Percentiles rank a stretch among this genome's conserved stretches.
phyloP scores from a whole-genome alignment of 2,888 invertebrate genomes.

The Autographa pulchrina region DNA sequence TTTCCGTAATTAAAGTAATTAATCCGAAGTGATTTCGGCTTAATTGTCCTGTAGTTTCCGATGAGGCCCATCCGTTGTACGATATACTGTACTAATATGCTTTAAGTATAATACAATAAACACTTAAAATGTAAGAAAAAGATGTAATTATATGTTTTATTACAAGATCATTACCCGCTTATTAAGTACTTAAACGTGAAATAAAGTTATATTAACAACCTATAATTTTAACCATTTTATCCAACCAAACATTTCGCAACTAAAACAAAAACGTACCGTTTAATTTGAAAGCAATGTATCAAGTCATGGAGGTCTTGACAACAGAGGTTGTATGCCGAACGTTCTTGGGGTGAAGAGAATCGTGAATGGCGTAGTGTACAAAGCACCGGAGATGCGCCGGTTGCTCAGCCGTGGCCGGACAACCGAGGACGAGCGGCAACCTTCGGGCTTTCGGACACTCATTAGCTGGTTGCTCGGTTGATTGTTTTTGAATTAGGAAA shows the following conservation, averaged over 20 bases:
- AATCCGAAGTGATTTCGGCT: conserved; percentile 81
- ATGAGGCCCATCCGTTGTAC: conserved; percentile 75
- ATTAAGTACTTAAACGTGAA: conserved; percentile 3
- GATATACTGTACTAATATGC: conserved; percentile 46
- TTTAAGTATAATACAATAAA: conserved; percentile 18
- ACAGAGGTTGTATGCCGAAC: conserved; percentile 56
- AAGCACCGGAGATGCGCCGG: conserved; percentile 84
- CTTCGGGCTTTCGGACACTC: conserved; percentile 70
- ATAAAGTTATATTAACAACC: conserved; percentile 3
- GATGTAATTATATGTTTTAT: not conserved
- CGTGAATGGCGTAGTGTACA: conserved; percentile 86
- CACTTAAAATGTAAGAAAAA: not conserved
- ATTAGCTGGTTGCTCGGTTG: conserved; percentile 51
- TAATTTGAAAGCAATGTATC: conserved; percentile 21
- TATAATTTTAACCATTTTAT: not conserved
- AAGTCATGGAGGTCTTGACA: conserved; percentile 62
- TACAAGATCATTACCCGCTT: not conserved
- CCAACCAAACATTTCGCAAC: conserved; percentile 17
- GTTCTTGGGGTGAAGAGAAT: conserved; percentile 80
- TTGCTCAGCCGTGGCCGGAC: conserved; percentile 66
- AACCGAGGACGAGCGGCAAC: conserved; percentile 70
- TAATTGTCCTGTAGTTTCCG: conserved; percentile 82
- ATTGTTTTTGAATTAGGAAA: conserved; percentile 43
- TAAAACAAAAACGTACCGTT: conserved; percentile 3
- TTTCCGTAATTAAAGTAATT: conserved; percentile 88